Conservation (phyloP, 2,888 invertebrate species). For the Tyria jacobaeae region DNA sequence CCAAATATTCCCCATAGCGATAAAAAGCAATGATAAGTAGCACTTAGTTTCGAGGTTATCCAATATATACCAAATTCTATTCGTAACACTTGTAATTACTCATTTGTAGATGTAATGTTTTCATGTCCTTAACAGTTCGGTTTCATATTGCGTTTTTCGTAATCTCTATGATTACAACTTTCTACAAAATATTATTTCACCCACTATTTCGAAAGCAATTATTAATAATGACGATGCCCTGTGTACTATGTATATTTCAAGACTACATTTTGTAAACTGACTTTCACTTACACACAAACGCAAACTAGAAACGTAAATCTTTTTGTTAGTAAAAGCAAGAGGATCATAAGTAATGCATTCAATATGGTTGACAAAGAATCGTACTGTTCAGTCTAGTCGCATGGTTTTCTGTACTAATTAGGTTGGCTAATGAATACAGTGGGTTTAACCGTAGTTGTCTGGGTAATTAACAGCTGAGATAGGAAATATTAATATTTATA, state of each 20-base stretch:
- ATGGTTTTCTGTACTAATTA: conserved; percentile 77
- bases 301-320: conserved; percentile 33
- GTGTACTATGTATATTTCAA: conserved; percentile 25
- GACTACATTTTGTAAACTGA: conserved; percentile 24
- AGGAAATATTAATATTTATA: conserved; percentile 84
- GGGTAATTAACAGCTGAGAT: conserved; percentile 81
- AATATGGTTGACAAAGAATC: conserved; percentile 63
- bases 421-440: conserved; percentile 80
- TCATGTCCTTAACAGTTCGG: too few relatives aligned
- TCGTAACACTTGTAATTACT: too few relatives aligned
- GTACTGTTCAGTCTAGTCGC: conserved; percentile 56
- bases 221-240: too few relatives aligned
- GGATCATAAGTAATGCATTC: conserved; percentile 39
- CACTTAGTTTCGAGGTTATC: too few relatives aligned
- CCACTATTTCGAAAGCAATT: too few relatives aligned
- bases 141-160: too few relatives aligned
- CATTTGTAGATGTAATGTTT: too few relatives aligned
- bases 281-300: conserved; percentile 28
- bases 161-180: too few relatives aligned
- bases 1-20: too few relatives aligned
- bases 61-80: too few relatives aligned
- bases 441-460: conserved; percentile 77
- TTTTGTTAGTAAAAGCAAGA: conserved; percentile 40
- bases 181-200: too few relatives aligned
- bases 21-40: too few relatives aligned